Conservation (phyloP, 2,888 invertebrate genomes). For the Agrotis clavis region DNA sequence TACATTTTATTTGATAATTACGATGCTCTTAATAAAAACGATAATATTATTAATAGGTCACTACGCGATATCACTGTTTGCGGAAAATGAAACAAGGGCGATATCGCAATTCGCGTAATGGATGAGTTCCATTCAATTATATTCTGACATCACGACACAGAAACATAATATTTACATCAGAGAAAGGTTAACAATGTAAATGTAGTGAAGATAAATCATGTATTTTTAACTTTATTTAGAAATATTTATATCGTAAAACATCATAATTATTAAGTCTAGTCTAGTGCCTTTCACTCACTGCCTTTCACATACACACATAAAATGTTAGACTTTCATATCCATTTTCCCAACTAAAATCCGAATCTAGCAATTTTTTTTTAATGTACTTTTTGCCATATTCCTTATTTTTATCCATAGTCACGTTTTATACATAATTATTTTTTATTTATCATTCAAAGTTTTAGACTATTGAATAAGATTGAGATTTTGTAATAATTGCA, state of each 20-base stretch:
- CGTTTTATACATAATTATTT: too few relatives aligned
- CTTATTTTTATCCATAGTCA: too few relatives aligned
- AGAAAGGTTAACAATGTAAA: constrained; percentile 25
- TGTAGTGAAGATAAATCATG: not conserved
- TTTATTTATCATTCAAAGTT: too few relatives aligned
- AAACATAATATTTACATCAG: constrained; percentile 40
- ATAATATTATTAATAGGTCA: constrained; percentile 46
- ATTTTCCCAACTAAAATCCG: too few relatives aligned
- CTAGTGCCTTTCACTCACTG: too few relatives aligned
- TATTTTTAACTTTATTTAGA: constrained; percentile 5
- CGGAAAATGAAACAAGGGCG: constrained; percentile 54
- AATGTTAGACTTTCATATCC: too few relatives aligned
- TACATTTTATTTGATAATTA: not conserved
- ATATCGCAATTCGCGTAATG: constrained; percentile 51
- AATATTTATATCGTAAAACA: not conserved
- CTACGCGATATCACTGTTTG: constrained; percentile 57
- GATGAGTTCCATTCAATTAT: constrained; percentile 52
- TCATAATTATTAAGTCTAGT: not conserved
- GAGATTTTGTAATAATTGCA: too few relatives aligned
- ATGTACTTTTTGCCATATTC: too few relatives aligned
- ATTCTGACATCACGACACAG: constrained; percentile 38
- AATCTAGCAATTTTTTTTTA: too few relatives aligned
- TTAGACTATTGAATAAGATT: too few relatives aligned
- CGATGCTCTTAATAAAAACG: constrained; percentile 16
- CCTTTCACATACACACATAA: too few relatives aligned